Conservation (phyloP, 2,113 vertebrate genomes). For the Puffinus mauretanicus region DNA sequence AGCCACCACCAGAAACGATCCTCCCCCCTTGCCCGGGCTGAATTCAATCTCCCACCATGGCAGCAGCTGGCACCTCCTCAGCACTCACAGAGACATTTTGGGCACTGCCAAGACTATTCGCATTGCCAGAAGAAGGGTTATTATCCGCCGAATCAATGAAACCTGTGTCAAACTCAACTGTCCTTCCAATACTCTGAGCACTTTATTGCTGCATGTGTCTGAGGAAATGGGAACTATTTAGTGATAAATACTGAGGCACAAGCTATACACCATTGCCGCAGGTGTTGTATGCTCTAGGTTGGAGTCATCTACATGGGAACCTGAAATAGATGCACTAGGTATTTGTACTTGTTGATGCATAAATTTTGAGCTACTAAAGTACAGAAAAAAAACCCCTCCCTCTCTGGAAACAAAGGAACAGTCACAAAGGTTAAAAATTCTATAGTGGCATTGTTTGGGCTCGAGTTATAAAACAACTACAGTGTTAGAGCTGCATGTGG, state of each 20-base stretch:
- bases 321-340: not conserved
- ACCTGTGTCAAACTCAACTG: slow-evolving; percentile 4
- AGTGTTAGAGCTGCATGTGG: not conserved
- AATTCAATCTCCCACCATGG: slow-evolving; percentile 1
- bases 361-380: not conserved
- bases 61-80: slow-evolving; percentile 44
- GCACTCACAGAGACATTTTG: slow-evolving; percentile 2
- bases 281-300: not conserved
- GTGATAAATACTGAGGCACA: not conserved
- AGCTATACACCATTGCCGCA: not conserved
- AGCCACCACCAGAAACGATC: not conserved
- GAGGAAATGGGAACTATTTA: not conserved
- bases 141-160: slow-evolving; percentile 22
- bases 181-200: not conserved
- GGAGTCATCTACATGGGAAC: not conserved
- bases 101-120: slow-evolving; percentile 8
- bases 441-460: not conserved
- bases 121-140: slow-evolving; percentile 29
- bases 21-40: not conserved
- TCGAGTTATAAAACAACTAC: not conserved
- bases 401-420: not conserved
- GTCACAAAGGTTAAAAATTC: not conserved
- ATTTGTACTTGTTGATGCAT: not conserved
- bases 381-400: not conserved
- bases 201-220: not conserved